phyloP scores from a whole-genome alignment of 2,797 vertebrate species.

The Chanos chanos region DNA sequence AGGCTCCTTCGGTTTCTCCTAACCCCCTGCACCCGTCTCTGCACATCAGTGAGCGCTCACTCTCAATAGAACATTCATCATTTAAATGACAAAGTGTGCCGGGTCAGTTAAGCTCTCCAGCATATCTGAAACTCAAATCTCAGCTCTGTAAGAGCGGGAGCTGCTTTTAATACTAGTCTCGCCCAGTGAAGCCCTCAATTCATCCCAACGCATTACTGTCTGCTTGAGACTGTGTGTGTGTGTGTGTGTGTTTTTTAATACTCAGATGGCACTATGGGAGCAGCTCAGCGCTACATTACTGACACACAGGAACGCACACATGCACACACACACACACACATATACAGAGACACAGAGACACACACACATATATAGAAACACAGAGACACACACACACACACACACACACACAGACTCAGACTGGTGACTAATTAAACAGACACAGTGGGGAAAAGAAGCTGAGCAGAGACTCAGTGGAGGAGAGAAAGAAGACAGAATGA shows the following conservation, averaged over 20 bases:
- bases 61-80: background rate
- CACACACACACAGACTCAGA: constrained; percentile 18
- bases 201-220: constrained; percentile 15
- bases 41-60: background rate
- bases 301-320: too few species aligned
- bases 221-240: too few species aligned
- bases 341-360: too few species aligned
- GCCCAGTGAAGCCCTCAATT: constrained; percentile 8
- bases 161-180: constrained; percentile 19
- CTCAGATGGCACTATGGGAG: constrained; percentile 21
- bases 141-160: constrained; percentile 12
- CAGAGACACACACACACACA: too few species aligned
- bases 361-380: too few species aligned
- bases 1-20: too few species aligned
- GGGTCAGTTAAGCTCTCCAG: constrained; percentile 1
- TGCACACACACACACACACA: too few species aligned
- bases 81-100: background rate
- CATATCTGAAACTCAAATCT: constrained; percentile 20
- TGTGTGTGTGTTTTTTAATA: constrained; percentile 16
- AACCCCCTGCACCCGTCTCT: constrained; percentile 1
- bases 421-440: constrained; percentile 69
- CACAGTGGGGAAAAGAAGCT: constrained; percentile 50
- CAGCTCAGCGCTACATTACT: constrained; percentile 28
- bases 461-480: background rate
- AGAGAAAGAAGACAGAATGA: constrained; percentile 40